Conservation (phyloP, 2,888 invertebrate genomes). For the Agrenia bidenticulata region DNA sequence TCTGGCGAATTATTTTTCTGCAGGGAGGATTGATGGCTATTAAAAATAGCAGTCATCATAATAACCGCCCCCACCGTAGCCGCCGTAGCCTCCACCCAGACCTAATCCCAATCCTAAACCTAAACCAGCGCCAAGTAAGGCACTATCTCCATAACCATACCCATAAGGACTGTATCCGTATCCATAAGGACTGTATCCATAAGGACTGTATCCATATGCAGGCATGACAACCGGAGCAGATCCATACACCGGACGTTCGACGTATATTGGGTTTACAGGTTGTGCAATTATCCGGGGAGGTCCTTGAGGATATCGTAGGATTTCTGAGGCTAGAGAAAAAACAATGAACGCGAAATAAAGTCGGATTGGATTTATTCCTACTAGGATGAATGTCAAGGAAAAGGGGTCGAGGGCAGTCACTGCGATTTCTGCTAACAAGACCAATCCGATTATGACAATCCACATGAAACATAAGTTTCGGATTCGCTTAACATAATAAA, state of each 20-base stretch:
- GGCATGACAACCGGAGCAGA: neutral
- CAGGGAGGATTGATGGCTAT: neutral
- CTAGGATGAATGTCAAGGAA: neutral
- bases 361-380: neutral
- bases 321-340: neutral
- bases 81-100: neutral
- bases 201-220: neutral
- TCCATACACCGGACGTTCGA: neutral
- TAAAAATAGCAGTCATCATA: neutral
- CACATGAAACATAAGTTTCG: neutral
- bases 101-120: neutral
- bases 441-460: neutral
- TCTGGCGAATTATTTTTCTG: neutral
- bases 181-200: neutral
- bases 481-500: too few relatives aligned
- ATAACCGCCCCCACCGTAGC: constrained; percentile 4
- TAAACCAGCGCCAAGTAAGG: neutral
- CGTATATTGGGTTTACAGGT: neutral
- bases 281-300: neutral
- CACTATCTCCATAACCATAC: neutral
- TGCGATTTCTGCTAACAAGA: constrained; percentile 4
- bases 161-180: neutral
- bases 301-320: neutral
- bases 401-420: neutral
- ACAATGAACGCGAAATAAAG: constrained; percentile 8